Evolutionary conservation across 2,797 vertebrate genomes (phyloP).

Genomic region (Melanotaenia parkinsoni): DNA sequence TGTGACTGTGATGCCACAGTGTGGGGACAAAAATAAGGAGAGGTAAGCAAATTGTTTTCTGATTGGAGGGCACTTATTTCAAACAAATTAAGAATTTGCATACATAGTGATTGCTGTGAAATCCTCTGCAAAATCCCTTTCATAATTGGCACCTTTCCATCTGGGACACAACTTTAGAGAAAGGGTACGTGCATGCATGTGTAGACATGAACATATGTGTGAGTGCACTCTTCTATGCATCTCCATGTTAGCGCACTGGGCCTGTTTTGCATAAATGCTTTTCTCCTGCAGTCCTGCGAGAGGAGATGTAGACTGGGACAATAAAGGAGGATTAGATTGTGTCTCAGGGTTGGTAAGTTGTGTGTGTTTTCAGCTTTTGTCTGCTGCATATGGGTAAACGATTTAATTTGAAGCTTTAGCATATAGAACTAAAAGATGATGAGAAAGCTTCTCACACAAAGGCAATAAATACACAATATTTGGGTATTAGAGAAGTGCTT

Average conservation of each 20-base stretch:
- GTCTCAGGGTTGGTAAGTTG: constrained; percentile 27
- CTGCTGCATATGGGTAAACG: constrained; percentile 52
- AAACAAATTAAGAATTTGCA: constrained; percentile 42
- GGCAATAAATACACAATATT: constrained; percentile 56
- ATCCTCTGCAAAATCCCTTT: constrained; percentile 35
- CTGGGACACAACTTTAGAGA: constrained; percentile 21
- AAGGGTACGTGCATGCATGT: background rate
- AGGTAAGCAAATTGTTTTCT: constrained; percentile 31
- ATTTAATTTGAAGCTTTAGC: constrained; percentile 65
- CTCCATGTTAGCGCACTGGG: constrained; percentile 37
- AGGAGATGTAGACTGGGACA: constrained; percentile 62
- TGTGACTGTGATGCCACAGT: constrained; percentile 3
- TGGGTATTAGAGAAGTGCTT: constrained; percentile 33
- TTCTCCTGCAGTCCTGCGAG: constrained; percentile 53
- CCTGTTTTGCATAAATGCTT: constrained; percentile 62
- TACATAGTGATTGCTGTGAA: constrained; percentile 17
- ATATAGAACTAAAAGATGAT: constrained; percentile 58
- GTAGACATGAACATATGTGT: constrained; percentile 13
- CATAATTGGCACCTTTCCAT: constrained; percentile 55
- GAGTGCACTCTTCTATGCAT: constrained; percentile 19
- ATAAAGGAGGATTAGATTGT: constrained; percentile 71
- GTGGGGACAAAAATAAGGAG: constrained; percentile 32
- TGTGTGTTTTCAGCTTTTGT: constrained; percentile 40
- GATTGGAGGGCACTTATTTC: constrained; percentile 40
- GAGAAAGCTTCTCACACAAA: constrained; percentile 64